Evolutionary conservation across 1,140 invertebrate genomes (phyloP).

Genomic region (Kradibia gibbosae): DNA sequence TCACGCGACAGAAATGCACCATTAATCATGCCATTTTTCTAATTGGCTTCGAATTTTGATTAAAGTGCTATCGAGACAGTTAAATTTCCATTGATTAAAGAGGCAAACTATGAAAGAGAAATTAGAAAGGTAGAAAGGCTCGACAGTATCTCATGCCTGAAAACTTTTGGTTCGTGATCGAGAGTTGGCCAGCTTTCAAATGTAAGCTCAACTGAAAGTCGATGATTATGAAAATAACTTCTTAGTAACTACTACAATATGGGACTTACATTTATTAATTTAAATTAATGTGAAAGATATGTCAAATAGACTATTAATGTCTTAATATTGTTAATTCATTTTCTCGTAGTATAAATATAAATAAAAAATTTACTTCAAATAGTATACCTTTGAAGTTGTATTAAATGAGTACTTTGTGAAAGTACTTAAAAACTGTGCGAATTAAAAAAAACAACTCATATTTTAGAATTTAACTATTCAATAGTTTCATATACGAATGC

Average conservation of each 20-base stretch:
- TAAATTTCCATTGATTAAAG: constrained; percentile 22
- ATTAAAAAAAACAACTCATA: too few species aligned
- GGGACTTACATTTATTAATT: not conserved
- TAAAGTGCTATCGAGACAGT: constrained; percentile 25
- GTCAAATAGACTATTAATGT: not conserved
- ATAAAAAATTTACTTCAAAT: too few species aligned
- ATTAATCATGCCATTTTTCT: constrained; percentile 35
- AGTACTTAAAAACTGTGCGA: too few species aligned
- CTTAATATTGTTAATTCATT: not conserved
- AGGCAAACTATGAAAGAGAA: not conserved
- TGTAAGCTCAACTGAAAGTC: not conserved
- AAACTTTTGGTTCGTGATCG: constrained; percentile 26
- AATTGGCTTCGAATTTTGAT: constrained; percentile 35
- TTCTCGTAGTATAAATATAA: too few species aligned
- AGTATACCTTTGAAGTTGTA: too few species aligned
- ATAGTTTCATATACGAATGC: too few species aligned
- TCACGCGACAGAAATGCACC: constrained; percentile 3
- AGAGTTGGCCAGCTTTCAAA: constrained; percentile 22
- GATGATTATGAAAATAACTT: not conserved
- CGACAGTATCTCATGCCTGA: not conserved
- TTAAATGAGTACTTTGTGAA: too few species aligned
- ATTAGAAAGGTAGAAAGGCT: not conserved
- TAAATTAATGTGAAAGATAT: not conserved
- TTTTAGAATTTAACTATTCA: too few species aligned
- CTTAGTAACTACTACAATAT: not conserved